phyloP scores from a whole-genome alignment of 2,888 invertebrate genomes.

The Sussaba pulchella region DNA sequence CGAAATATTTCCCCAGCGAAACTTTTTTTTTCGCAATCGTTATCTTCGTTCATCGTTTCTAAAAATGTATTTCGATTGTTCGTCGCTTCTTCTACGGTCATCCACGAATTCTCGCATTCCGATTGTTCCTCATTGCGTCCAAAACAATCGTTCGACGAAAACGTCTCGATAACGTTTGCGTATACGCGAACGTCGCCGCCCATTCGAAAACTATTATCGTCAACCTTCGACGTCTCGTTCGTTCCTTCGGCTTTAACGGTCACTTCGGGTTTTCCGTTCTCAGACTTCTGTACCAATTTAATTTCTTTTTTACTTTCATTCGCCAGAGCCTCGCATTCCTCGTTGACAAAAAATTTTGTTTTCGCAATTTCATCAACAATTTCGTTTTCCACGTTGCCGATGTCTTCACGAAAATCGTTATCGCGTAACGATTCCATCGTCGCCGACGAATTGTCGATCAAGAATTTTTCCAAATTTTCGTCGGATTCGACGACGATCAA shows the following conservation, averaged over 20 bases:
- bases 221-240: constrained; percentile 28
- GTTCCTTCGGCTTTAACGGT: constrained; percentile 4
- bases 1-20: constrained; percentile 35
- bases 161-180: constrained; percentile 57
- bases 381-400: neutral
- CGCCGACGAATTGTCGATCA: too few species aligned
- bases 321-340: constrained; percentile 22
- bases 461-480: neutral
- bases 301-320: constrained; percentile 7
- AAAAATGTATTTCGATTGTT: constrained; percentile 58
- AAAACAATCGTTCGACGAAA: constrained; percentile 56
- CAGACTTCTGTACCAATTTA: neutral
- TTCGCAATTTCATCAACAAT: neutral
- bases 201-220: neutral
- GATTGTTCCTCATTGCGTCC: constrained; percentile 68
- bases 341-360: constrained; percentile 35
- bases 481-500: constrained; percentile 36
- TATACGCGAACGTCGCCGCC: constrained; percentile 40
- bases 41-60: constrained; percentile 59
- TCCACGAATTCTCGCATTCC: constrained; percentile 70
- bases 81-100: constrained; percentile 75
- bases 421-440: too few species aligned
- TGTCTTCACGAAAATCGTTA: too few species aligned
- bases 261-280: constrained; percentile 25
- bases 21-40: too few species aligned